Conservation (phyloP, 1,140 invertebrate genomes). For the Amyelois transitella region DNA sequence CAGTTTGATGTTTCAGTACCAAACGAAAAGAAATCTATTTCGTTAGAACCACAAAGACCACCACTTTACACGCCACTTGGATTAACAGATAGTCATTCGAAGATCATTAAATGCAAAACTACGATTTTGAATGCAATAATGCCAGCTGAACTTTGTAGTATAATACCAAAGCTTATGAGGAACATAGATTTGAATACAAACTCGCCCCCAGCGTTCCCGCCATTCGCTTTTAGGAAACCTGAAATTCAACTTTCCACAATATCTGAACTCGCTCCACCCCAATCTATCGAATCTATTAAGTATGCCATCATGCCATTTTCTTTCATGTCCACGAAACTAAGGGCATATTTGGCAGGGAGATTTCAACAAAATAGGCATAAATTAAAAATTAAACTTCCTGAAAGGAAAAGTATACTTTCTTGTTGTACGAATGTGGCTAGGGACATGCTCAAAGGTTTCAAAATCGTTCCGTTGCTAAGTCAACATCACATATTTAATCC, state of each 20-base stretch:
- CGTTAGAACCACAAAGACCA: slow-evolving; percentile 17
- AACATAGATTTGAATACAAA: slow-evolving; percentile 26
- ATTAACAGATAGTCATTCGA: slow-evolving; percentile 30
- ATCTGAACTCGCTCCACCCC: slow-evolving; percentile 18
- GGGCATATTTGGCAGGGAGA: background rate
- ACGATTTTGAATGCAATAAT: slow-evolving; percentile 43
- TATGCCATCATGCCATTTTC: background rate
- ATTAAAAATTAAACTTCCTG: background rate
- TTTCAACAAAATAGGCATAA: background rate
- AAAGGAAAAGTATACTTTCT: background rate
- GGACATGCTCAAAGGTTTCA: background rate
- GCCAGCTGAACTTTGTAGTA: slow-evolving; percentile 52
- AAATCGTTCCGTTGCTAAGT: background rate
- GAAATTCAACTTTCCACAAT: slow-evolving; percentile 25
- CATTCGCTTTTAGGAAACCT: slow-evolving; percentile 10
- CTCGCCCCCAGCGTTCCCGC: background rate
- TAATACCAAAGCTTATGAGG: slow-evolving; percentile 43
- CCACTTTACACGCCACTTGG: slow-evolving; percentile 27
- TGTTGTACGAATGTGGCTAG: background rate
- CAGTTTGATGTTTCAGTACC: slow-evolving; percentile 51
- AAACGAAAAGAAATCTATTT: slow-evolving; percentile 6
- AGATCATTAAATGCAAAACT: slow-evolving; percentile 47
- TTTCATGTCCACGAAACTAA: background rate
- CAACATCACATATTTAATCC: background rate
- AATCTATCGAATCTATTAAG: background rate